Percentiles rank a stretch among this genome's conserved stretches.
Conservation (phyloP, 2,797 vertebrate species). For the Philypnodon macrostomus region DNA sequence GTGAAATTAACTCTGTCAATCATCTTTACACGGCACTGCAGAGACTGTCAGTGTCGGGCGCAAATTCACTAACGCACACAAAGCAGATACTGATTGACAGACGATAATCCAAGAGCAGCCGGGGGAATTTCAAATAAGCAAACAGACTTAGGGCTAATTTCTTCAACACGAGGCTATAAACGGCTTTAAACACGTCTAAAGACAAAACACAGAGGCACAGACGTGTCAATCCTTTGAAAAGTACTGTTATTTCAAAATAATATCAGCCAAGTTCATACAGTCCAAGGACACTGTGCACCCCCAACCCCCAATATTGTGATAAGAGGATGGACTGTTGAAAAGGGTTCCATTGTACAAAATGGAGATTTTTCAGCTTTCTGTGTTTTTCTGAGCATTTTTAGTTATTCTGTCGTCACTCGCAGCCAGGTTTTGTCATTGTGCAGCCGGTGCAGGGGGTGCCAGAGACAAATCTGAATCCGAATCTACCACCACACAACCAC, state of each 20-base stretch:
- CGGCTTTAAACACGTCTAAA: conserved; percentile 21
- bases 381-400: no score
- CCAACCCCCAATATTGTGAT: no score
- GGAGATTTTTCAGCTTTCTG: no score
- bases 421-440: no score
- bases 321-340: no score
- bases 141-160: conserved; percentile 48
- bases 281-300: no score
- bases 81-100: conserved; percentile 54
- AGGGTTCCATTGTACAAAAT: no score
- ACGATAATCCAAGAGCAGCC: conserved; percentile 48
- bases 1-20: conserved; percentile 69
- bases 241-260: background rate
- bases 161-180: conserved; percentile 24
- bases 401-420: no score
- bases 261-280: no score
- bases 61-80: background rate
- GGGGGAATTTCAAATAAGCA: conserved; percentile 49
- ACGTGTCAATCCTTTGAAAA: conserved; percentile 21
- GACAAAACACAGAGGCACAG: conserved; percentile 25
- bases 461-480: no score
- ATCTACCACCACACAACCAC: no score
- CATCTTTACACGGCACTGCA: conserved; percentile 48
- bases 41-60: conserved; percentile 39
- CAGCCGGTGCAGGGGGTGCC: no score